phyloP scores from a whole-genome alignment of 1,140 invertebrate genomes.

The Pseudomyrmex flavicornis region DNA sequence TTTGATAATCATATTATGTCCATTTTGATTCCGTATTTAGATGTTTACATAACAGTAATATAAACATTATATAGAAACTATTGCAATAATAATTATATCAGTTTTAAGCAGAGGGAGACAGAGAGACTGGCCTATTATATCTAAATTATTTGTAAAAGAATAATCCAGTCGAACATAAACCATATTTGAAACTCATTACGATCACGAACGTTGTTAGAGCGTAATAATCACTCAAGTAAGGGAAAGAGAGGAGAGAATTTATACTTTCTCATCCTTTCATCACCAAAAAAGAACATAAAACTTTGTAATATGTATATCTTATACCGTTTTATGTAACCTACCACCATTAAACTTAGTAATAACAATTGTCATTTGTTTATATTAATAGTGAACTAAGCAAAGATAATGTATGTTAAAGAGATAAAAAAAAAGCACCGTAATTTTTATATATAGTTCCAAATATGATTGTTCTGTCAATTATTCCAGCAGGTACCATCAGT shows the following conservation, averaged over 20 bases:
- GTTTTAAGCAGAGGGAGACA: neutral
- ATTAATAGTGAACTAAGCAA: constrained; percentile 55
- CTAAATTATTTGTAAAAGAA: constrained; percentile 25
- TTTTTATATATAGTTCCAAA: constrained; percentile 62
- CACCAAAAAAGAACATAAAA: constrained; percentile 1
- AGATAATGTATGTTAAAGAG: constrained; percentile 39
- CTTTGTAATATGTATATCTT: constrained; percentile 20
- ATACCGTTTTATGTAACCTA: constrained; percentile 40
- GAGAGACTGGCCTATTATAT: constrained; percentile 49
- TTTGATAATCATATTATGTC: neutral
- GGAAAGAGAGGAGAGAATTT: neutral
- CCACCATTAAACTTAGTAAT: constrained; percentile 36
- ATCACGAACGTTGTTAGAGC: neutral
- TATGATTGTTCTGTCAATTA: constrained; percentile 68
- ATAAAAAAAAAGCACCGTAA: constrained; percentile 61
- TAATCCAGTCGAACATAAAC: neutral
- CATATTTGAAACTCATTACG: constrained; percentile 44
- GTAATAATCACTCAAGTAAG: neutral
- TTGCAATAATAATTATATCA: neutral
- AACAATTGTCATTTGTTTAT: neutral
- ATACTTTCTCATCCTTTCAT: constrained; percentile 3
- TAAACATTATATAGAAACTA: constrained; percentile 16
- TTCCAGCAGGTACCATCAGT: constrained; percentile 70
- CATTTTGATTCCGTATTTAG: constrained; percentile 9
- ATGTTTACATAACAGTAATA: constrained; percentile 21